Evolutionary conservation across 2,797 vertebrate species (phyloP).

Genomic region (Fistularia tabacaria): DNA sequence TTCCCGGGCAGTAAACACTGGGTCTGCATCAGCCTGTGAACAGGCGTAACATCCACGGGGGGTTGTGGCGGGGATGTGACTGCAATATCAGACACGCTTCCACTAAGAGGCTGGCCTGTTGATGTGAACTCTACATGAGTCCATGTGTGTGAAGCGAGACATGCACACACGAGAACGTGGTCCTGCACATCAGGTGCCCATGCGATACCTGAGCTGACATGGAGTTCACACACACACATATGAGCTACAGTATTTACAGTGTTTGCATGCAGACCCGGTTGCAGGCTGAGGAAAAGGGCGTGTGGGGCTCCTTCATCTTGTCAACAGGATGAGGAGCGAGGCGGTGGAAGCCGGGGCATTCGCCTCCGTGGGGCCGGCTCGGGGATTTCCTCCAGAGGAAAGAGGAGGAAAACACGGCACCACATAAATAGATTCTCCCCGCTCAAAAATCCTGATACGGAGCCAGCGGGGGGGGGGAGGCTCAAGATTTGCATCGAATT

Average conservation of each 20-base stretch:
- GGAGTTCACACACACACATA: constrained; percentile 26
- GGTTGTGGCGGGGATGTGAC: too few relatives aligned
- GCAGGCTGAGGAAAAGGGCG: constrained; percentile 35
- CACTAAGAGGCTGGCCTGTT: not conserved
- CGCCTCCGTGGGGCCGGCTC: constrained; percentile 46
- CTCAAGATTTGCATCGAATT: constrained; percentile 54
- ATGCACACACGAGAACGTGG: constrained; percentile 21
- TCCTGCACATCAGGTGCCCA: constrained; percentile 44
- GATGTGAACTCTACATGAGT: constrained; percentile 9
- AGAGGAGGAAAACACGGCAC: constrained; percentile 54
- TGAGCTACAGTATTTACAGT: not conserved
- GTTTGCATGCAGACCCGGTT: not conserved
- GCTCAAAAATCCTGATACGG: constrained; percentile 47
- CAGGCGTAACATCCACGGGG: too few relatives aligned
- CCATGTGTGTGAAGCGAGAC: constrained; percentile 12
- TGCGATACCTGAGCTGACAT: constrained; percentile 23
- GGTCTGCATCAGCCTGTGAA: too few relatives aligned
- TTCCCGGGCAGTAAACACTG: too few relatives aligned
- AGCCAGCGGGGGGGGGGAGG: constrained; percentile 12
- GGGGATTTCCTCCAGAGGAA: constrained; percentile 66
- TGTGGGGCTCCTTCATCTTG: constrained; percentile 40
- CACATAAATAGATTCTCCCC: constrained; percentile 62
- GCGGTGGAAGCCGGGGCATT: constrained; percentile 50
- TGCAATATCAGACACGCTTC: too few relatives aligned
- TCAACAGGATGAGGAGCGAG: constrained; percentile 67